Conservation (phyloP, 2,888 invertebrate species). For the Dasysyrphus albostriatus region DNA sequence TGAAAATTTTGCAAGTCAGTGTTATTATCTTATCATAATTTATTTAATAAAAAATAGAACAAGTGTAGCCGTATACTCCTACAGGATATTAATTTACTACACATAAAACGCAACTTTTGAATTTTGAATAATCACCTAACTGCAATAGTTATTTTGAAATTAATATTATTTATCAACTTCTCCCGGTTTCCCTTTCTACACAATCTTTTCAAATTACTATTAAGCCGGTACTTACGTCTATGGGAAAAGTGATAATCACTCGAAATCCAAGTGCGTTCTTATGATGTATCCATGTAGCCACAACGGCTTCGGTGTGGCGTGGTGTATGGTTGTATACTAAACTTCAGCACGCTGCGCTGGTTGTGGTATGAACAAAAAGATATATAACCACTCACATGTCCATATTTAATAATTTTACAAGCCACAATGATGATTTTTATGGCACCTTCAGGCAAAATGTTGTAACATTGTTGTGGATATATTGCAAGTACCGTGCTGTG, state of each 20-base stretch:
- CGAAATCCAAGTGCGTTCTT: constrained; percentile 67
- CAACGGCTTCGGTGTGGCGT: background rate
- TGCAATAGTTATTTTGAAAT: background rate
- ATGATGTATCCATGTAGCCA: background rate
- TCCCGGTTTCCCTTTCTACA: constrained; percentile 1
- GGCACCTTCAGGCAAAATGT: constrained; percentile 62
- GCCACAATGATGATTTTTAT: constrained; percentile 73
- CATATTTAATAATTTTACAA: constrained; percentile 75
- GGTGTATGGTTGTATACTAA: background rate
- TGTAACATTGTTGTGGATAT: constrained; percentile 48
- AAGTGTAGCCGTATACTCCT: too few relatives aligned
- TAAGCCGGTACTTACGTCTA: constrained; percentile 38
- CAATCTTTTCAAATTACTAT: constrained; percentile 34
- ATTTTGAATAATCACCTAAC: too few relatives aligned
- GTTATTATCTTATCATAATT: too few relatives aligned
- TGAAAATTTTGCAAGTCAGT: too few relatives aligned
- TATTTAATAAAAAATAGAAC: too few relatives aligned
- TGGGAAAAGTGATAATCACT: constrained; percentile 57
- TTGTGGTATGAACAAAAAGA: background rate
- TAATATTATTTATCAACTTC: background rate
- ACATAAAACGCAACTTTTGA: too few relatives aligned
- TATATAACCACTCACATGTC: constrained; percentile 58
- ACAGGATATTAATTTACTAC: too few relatives aligned
- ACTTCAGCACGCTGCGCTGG: background rate
- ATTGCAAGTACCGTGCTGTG: constrained; percentile 23